Percentiles rank a stretch among this genome's conserved stretches.
Conservation (phyloP, 2,113 vertebrate genomes). For the Saccopteryx bilineata region DNA sequence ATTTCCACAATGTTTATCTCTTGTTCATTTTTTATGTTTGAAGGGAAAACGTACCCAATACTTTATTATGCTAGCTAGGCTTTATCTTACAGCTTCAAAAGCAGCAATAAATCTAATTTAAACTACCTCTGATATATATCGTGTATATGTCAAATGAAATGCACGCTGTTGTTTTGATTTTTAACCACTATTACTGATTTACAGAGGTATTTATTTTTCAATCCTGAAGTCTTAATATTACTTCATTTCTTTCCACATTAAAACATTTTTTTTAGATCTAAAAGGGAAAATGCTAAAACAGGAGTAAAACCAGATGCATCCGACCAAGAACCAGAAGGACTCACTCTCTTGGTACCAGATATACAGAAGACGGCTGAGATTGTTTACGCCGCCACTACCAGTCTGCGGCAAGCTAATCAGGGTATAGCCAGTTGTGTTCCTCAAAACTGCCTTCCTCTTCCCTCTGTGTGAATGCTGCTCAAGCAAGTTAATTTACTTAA, state of each 20-base stretch:
- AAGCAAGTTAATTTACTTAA: neutral
- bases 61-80: neutral
- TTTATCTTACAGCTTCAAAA: neutral
- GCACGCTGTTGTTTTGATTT: neutral
- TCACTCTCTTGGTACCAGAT: conserved; percentile 97
- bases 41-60: neutral
- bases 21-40: conserved; percentile 31
- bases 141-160: neutral
- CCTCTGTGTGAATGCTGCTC: neutral
- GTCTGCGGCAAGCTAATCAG: conserved; percentile 96
- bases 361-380: conserved; percentile 99
- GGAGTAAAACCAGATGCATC: conserved; percentile 94
- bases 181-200: neutral
- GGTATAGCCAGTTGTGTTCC: conserved; percentile 85
- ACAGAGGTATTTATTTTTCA: neutral
- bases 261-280: conserved; percentile 90
- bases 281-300: conserved; percentile 98
- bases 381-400: conserved; percentile 95
- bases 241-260: conserved; percentile 43
- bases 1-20: neutral
- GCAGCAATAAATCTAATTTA: conserved; percentile 20
- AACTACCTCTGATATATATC: neutral
- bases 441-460: neutral
- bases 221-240: conserved; percentile 41
- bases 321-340: conserved; percentile 97